Conservation (phyloP, 2,888 invertebrate species). For the Aproaerema taeniolella region DNA sequence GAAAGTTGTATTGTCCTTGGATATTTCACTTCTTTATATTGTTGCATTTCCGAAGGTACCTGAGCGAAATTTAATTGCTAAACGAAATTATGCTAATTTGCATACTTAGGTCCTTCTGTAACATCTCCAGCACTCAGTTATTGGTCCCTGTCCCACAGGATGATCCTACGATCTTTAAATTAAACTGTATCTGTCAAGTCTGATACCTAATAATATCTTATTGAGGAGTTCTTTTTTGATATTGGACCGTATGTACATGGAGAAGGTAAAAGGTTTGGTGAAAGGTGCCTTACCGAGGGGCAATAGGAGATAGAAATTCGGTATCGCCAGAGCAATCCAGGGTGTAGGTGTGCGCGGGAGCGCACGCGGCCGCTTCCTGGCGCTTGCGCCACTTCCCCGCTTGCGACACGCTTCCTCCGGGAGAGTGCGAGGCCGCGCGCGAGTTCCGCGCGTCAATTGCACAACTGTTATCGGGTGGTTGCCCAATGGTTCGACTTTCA, state of each 20-base stretch:
- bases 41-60: constrained; percentile 69
- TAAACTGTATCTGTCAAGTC: no score
- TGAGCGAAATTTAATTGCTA: constrained; percentile 58
- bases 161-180: constrained; percentile 24
- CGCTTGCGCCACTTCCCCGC: constrained; percentile 73
- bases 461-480: constrained; percentile 58
- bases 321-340: constrained; percentile 52
- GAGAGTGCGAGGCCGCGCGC: constrained; percentile 71
- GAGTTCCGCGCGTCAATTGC: constrained; percentile 65
- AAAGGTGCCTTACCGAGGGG: constrained; percentile 52
- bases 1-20: constrained; percentile 77
- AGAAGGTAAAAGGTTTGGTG: no score
- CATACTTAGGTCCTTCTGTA: constrained; percentile 55
- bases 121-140: constrained; percentile 35
- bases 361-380: constrained; percentile 60
- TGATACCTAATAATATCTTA: no score
- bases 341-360: constrained; percentile 50
- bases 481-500: constrained; percentile 64
- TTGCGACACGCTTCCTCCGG: constrained; percentile 73
- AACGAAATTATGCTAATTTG: constrained; percentile 54
- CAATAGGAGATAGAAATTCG: constrained; percentile 42
- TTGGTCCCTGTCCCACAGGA: constrained; percentile 29
- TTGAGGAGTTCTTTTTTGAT: no score
- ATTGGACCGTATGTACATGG: no score
- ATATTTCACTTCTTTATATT: constrained; percentile 75